Evolutionary conservation across 2,113 vertebrate genomes (phyloP).

Genomic region (Ochotona curzoniae): DNA sequence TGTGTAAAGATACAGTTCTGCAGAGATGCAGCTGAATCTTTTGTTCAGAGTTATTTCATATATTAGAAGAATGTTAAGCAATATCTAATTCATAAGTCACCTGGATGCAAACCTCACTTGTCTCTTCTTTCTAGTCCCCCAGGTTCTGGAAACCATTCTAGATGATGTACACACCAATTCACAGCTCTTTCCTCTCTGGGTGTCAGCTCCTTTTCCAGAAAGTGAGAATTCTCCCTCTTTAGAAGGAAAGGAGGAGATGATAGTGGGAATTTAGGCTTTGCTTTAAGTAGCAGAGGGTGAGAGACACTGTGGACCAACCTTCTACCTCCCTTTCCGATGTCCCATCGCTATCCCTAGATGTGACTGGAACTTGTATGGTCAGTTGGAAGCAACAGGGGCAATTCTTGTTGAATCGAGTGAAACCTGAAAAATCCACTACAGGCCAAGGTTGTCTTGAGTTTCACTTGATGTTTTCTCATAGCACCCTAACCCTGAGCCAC

Average conservation of each 20-base stretch:
- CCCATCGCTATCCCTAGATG: neutral
- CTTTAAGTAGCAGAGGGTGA: neutral
- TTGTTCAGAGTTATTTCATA: neutral
- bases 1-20: neutral
- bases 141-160: neutral
- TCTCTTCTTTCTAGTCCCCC: neutral
- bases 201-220: slow-evolving; percentile 4
- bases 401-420: neutral
- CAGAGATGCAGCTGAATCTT: neutral
- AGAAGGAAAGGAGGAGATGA: neutral
- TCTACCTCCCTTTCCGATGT: neutral
- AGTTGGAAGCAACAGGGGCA: neutral
- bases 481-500: neutral
- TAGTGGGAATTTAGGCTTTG: neutral
- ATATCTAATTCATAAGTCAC: neutral
- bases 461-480: neutral
- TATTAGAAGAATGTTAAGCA: neutral
- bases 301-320: neutral
- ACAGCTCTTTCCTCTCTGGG: neutral
- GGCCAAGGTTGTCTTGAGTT: neutral
- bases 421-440: neutral
- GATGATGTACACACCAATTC: neutral
- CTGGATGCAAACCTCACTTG: neutral
- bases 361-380: neutral
- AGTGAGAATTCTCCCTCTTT: slow-evolving; percentile 20